Percentiles rank a stretch among this genome's conserved stretches.
These are phyloP conservation scores for Indri indri DNA, from an alignment of 2,113 vertebrate species.

Conservation along the genomic window DNA sequence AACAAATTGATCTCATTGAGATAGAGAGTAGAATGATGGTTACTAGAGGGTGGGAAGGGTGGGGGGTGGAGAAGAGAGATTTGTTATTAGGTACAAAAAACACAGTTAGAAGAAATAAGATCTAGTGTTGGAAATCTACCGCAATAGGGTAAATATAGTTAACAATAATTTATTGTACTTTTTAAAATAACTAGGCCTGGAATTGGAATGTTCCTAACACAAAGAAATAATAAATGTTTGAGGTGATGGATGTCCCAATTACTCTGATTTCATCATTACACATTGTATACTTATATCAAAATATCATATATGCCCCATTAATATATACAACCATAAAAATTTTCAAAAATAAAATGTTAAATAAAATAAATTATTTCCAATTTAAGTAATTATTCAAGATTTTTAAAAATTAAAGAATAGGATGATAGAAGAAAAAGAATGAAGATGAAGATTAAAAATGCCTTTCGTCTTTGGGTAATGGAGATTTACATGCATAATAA, in stretches of 20 bases:
- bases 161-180: background rate
- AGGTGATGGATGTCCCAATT: background rate
- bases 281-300: background rate
- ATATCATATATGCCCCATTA: background rate
- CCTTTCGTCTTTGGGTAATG: background rate
- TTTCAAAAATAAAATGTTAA: background rate
- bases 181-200: background rate
- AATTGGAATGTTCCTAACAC: background rate
- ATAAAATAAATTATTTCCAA: background rate
- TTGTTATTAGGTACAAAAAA: background rate
- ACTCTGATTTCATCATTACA: background rate
- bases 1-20: background rate
- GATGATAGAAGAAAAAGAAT: background rate
- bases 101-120: background rate
- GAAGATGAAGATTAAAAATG: background rate
- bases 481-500: background rate
- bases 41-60: background rate
- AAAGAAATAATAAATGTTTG: background rate
- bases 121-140: background rate
- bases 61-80: no score
- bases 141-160: background rate
- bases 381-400: background rate
- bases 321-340: background rate
- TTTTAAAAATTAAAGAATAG: background rate
- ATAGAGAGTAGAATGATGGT: background rate